phyloP scores from a whole-genome alignment of 2,797 vertebrate species.

The Lemur catta region DNA sequence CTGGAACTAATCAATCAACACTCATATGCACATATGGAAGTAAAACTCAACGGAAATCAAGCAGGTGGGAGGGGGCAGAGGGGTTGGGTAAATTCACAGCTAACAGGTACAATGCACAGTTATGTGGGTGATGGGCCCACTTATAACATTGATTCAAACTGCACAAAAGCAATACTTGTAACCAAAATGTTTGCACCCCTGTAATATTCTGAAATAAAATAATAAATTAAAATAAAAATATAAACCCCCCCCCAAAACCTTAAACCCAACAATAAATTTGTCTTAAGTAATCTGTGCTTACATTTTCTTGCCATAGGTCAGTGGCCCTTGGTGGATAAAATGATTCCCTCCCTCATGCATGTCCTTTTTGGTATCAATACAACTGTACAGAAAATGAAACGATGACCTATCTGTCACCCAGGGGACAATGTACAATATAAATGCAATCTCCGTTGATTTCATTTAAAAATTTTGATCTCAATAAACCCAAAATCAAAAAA shows the following conservation, averaged over 20 bases:
- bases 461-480: not conserved
- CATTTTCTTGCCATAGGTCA: not conserved
- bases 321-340: not conserved
- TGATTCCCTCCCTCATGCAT: not conserved
- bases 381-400: not conserved
- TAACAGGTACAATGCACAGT: no score
- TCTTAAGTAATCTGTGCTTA: slow-evolving; percentile 10
- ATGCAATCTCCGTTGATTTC: not conserved
- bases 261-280: not conserved
- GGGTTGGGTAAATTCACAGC: no score
- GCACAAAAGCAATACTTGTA: no score
- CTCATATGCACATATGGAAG: no score
- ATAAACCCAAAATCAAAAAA: not conserved
- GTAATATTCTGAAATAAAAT: no score
- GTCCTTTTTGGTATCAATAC: not conserved
- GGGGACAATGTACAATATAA: not conserved
- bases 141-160: no score
- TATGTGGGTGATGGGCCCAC: no score
- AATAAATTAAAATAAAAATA: no score
- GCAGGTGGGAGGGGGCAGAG: no score
- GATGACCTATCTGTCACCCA: not conserved
- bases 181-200: no score
- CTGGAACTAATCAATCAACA: no score
- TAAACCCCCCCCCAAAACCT: not conserved
- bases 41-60: no score